Conservation (phyloP, 2,113 vertebrate genomes). For the Isurus oxyrinchus region DNA sequence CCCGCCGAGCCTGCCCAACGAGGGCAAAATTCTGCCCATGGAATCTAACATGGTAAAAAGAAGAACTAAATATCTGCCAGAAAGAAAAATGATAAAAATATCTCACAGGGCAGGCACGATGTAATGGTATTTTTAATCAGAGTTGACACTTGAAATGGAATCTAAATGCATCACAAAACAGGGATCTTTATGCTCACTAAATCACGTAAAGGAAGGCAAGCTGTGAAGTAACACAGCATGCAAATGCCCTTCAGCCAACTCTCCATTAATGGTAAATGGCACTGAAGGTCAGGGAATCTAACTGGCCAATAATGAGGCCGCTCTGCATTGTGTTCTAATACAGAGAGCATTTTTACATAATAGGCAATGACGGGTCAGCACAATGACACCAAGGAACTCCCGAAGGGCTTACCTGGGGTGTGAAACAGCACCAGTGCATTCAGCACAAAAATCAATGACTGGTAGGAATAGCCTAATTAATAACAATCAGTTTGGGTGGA, state of each 20-base stretch:
- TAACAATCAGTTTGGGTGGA: constrained; percentile 54
- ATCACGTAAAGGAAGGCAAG: neutral
- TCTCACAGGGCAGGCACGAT: neutral
- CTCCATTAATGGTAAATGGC: constrained; percentile 46
- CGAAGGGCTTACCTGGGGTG: constrained; percentile 42
- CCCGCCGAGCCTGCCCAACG: too few species aligned
- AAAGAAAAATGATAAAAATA: constrained; percentile 8
- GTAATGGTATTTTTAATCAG: neutral
- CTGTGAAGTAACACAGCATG: constrained; percentile 39
- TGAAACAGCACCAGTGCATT: constrained; percentile 40
- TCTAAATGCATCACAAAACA: constrained; percentile 1
- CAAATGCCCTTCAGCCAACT: constrained; percentile 50
- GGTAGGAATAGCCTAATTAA: constrained; percentile 59
- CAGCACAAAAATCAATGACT: constrained; percentile 43
- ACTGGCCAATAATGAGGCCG: constrained; percentile 50
- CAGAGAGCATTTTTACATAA: constrained; percentile 20
- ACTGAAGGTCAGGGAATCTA: constrained; percentile 57
- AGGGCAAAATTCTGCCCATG: too few species aligned
- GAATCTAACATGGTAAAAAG: neutral
- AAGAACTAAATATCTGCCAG: neutral
- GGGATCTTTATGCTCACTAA: constrained; percentile 6
- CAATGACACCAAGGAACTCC: constrained; percentile 48
- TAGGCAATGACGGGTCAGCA: constrained; percentile 45
- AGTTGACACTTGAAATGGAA: constrained; percentile 26
- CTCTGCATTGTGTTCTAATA: constrained; percentile 40